Evolutionary conservation across 2,888 invertebrate genomes (phyloP), one percentile per base, ranked within the genome.

Genomic region (Notocelia uddmanniana): DNA sequence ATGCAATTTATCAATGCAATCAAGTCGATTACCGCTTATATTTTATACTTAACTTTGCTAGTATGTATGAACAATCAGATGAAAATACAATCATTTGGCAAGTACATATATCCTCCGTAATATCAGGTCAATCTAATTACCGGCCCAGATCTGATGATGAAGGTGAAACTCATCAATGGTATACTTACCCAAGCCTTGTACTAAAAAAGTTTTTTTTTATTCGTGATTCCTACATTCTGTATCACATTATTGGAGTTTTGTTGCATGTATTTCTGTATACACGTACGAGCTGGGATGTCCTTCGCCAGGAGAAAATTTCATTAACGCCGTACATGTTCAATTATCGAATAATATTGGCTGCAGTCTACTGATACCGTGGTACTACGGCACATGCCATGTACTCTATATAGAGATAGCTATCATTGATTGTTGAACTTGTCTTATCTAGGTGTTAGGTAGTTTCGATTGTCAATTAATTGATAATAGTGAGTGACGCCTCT

Each of bases 251-350:
- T 31, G 31, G 31, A 31, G 31, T 31, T 31, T 31, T 9, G 26
- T 26, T 26, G 31, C 31, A 31, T 31, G 31, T 31, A 31, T 31
- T 26, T 31, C 31, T 9, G 31, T 31, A 9, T 31, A 45, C 45
- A 45, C 45, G 45, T 45, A 8, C 41, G 57, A 54, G 58, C 41
- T 58, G 64, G 50, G 60, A 63, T 62, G 75, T 80, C 73, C 73
- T 76, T 80, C 74, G 75, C 75, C 79, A 79, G 79, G 83, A 83
- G 86, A 87, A 88, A 86, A 87, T 86, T 87, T 89, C 85, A 91
- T 90, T 89, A 91, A 80, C 83, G 81, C 79, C 74, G 86, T 81
- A 84, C 91, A 89, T 89, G 90, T 90, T 86, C 91, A 90, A 91
- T 91, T 89, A 91, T 82, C 80, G 83, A 79, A 76, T 82, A 80